A percentile compares a stretch with the other conserved stretches of the same genome.
phyloP scores from a whole-genome alignment of 2,113 vertebrate species.

The Mugil cephalus region DNA sequence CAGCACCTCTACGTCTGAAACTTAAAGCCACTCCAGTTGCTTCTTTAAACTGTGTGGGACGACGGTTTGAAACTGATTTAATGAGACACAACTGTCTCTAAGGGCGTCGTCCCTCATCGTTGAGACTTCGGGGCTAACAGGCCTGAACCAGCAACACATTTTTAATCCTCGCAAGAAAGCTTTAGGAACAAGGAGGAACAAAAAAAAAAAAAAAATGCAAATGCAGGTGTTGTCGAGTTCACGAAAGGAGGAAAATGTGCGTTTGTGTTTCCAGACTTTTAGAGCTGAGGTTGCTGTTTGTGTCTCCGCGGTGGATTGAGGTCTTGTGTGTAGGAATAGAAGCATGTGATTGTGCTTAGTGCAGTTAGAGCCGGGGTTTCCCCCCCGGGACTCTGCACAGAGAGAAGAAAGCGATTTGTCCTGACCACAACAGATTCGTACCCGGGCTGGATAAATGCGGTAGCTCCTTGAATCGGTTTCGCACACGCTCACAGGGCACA shows the following conservation, averaged over 20 bases:
- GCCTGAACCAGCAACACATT: too few species aligned
- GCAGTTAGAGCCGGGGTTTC: conserved; percentile 59
- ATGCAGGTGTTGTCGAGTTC: too few species aligned
- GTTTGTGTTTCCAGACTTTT: too few species aligned
- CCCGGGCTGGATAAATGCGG: conserved; percentile 67
- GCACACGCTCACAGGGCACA: conserved; percentile 12
- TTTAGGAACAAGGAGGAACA: conserved; percentile 44
- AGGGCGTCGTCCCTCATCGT: too few species aligned
- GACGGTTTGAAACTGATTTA: too few species aligned
- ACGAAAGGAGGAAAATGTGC: too few species aligned
- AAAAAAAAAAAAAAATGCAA: too few species aligned
- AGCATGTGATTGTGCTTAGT: conserved; percentile 79
- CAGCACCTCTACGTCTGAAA: too few species aligned
- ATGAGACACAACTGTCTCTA: too few species aligned
- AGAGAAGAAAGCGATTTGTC: conserved; percentile 67
- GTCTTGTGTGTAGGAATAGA: conserved; percentile 62
- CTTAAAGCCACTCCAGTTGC: too few species aligned
- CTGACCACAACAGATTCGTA: conserved; percentile 71
- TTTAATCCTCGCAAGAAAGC: not conserved
- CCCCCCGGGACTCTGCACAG: conserved; percentile 64
- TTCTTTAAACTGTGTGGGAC: too few species aligned
- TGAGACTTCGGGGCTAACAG: too few species aligned
- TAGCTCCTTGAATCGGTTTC: conserved; percentile 60
- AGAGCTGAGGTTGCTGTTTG: conserved; percentile 14
- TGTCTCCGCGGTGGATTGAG: conserved; percentile 41